phyloP scores from a whole-genome alignment of 2,797 vertebrate genomes.

The Kryptolebias ocellatus region DNA sequence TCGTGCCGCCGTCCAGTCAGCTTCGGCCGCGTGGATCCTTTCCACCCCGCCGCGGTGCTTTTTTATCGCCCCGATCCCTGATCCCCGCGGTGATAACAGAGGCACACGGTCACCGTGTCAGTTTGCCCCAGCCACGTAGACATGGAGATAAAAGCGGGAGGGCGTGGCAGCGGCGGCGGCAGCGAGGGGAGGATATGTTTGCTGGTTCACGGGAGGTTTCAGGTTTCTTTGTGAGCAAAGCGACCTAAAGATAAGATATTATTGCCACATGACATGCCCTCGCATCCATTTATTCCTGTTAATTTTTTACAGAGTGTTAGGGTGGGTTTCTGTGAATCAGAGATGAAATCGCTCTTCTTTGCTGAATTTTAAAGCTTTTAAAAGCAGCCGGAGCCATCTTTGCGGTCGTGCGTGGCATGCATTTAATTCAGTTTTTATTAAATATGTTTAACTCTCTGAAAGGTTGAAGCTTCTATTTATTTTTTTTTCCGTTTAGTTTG shows the following conservation, averaged over 20 bases:
- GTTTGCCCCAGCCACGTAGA: constrained; percentile 19
- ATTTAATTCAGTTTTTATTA: too few relatives aligned
- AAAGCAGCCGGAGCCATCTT: too few relatives aligned
- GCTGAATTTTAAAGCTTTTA: background rate
- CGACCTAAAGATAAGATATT: background rate
- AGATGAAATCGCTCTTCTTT: background rate
- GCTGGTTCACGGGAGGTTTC: background rate
- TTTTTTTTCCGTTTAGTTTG: too few relatives aligned
- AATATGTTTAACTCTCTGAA: too few relatives aligned
- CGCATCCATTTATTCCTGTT: background rate
- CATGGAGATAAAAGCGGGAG: constrained; percentile 9
- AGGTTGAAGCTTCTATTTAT: too few relatives aligned
- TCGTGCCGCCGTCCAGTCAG: background rate
- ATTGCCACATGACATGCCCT: background rate
- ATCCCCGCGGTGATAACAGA: constrained; percentile 40
- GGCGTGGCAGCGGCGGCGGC: too few relatives aligned
- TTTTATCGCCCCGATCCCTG: constrained; percentile 19
- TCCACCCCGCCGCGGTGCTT: constrained; percentile 9
- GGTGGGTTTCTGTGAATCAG: constrained; percentile 1
- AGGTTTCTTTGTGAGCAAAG: background rate
- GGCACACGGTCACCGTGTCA: background rate
- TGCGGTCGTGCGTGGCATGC: too few relatives aligned
- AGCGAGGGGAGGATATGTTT: background rate
- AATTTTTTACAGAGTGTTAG: background rate
- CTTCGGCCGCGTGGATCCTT: background rate